Percentiles rank a stretch among this genome's conserved stretches.
Evolutionary conservation across 1,140 invertebrate genomes (phyloP).

Genomic region (Samia ricini): DNA sequence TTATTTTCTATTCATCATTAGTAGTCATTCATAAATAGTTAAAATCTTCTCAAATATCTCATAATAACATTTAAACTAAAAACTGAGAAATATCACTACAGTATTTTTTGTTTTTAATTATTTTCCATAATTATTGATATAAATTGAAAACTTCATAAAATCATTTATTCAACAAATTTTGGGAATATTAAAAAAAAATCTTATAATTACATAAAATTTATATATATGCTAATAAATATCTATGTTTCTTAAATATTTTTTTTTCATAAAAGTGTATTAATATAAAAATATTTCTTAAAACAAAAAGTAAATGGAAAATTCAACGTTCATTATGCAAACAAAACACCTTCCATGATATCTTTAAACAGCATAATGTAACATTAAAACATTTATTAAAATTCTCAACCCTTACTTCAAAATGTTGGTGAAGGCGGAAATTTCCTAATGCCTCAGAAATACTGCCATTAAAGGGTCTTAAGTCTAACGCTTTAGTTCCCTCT

Average conservation of each 20-base stretch:
- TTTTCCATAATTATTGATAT: too few relatives aligned
- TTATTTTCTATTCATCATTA: not conserved
- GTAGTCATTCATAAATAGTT: not conserved
- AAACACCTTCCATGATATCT: not conserved
- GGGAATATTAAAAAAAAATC: too few relatives aligned
- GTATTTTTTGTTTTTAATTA: too few relatives aligned
- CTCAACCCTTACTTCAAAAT: constrained; percentile 45
- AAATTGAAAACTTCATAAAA: too few relatives aligned
- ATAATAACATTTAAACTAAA: too few relatives aligned
- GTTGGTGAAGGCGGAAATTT: constrained; percentile 44
- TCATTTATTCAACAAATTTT: too few relatives aligned
- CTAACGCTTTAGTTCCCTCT: constrained; percentile 50
- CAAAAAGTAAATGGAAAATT: not conserved
- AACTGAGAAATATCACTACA: too few relatives aligned
- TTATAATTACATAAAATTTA: too few relatives aligned
- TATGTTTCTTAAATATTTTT: too few relatives aligned
- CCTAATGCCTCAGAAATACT: constrained; percentile 45
- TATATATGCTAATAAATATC: too few relatives aligned
- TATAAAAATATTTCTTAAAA: not conserved
- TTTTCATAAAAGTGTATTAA: too few relatives aligned
- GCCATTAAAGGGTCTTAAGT: constrained; percentile 70
- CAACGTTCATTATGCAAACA: constrained; percentile 6
- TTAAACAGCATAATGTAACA: not conserved
- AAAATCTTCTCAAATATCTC: not conserved
- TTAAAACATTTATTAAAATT: constrained; percentile 34